Percentiles rank a stretch among this genome's conserved stretches.
These are phyloP conservation scores for Okamejei kenojei DNA, from an alignment of 2,797 vertebrate species.

Conservation along the genomic window DNA sequence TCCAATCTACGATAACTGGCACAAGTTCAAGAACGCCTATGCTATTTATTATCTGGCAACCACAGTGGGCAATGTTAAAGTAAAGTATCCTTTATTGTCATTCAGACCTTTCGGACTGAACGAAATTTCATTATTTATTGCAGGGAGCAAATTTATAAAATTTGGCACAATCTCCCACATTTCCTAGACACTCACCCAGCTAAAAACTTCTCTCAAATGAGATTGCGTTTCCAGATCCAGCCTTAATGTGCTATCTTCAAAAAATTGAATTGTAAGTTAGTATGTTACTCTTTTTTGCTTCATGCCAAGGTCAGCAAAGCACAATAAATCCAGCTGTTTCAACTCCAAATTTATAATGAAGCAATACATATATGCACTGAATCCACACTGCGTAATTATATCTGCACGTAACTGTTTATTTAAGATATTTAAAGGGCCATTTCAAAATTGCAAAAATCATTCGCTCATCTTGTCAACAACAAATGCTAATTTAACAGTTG, in stretches of 20 bases:
- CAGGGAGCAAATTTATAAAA: not conserved
- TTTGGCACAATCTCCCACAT: not conserved
- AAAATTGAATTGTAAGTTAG: not conserved
- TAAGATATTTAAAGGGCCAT: not conserved
- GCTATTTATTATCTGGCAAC: not conserved
- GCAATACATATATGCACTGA: no score
- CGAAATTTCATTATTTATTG: no score
- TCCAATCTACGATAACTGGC: no score
- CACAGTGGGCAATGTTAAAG: not conserved
- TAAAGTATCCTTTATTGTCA: no score
- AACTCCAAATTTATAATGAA: not conserved
- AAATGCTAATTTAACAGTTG: not conserved
- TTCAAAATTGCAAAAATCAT: constrained; percentile 12
- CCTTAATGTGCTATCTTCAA: not conserved
- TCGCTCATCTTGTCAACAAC: not conserved
- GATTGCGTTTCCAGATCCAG: not conserved
- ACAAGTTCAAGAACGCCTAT: not conserved
- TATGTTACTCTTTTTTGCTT: not conserved
- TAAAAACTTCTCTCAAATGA: not conserved
- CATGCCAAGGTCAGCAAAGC: not conserved
- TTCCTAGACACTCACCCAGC: not conserved
- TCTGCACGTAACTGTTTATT: not conserved
- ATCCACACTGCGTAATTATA: not conserved
- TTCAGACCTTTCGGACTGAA: no score
- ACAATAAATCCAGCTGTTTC: not conserved